Conservation (phyloP, 1,140 invertebrate genomes). For the Caligus rogercresseyi region DNA sequence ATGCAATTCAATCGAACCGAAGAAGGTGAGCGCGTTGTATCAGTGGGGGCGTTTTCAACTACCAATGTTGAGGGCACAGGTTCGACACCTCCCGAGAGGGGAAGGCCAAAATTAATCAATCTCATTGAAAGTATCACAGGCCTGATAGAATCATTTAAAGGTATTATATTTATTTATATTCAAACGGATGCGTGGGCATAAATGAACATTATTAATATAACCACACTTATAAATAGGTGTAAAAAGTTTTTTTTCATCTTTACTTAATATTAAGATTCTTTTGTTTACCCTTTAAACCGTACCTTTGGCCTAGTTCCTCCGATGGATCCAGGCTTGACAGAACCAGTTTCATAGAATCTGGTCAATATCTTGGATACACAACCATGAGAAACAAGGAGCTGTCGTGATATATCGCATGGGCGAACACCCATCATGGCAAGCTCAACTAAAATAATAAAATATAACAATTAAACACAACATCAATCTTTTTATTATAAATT, state of each 20-base stretch:
- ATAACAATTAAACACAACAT: not conserved
- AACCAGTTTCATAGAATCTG: conserved; percentile 83
- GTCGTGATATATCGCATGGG: conserved; percentile 84
- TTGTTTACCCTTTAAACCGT: not conserved
- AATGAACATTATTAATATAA: not conserved
- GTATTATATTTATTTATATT: no score
- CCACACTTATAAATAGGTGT: not conserved
- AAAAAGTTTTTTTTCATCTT: not conserved
- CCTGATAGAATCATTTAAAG: no score
- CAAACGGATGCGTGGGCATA: no score
- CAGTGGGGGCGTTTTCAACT: no score
- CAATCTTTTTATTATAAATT: not conserved
- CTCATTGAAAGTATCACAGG: no score
- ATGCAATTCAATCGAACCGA: no score
- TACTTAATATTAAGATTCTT: not conserved
- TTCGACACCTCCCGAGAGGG: no score
- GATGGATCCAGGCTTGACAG: conserved; percentile 72
- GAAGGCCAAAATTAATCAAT: no score
- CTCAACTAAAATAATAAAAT: conserved; percentile 42
- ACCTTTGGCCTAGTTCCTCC: conserved; percentile 26
- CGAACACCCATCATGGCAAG: conserved; percentile 70
- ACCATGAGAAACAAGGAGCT: conserved; percentile 83
- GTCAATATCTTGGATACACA: conserved; percentile 84
- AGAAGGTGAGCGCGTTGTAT: no score
- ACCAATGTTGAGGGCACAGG: no score